Evolutionary conservation across 1,140 invertebrate genomes (phyloP).

Genomic region (Neodiprion virginianus): DNA sequence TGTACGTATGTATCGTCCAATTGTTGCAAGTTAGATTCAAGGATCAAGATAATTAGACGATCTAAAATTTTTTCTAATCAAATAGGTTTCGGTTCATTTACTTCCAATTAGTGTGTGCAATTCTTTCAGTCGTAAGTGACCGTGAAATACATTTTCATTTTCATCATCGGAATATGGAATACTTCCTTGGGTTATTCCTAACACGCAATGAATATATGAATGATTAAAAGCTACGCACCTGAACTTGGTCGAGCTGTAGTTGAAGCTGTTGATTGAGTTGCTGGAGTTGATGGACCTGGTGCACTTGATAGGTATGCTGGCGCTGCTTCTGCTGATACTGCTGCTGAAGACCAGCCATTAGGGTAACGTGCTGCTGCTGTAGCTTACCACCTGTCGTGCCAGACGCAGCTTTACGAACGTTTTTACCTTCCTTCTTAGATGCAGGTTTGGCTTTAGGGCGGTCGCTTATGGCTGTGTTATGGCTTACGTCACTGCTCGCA

Average conservation of each 20-base stretch:
- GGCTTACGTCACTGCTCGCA: constrained; percentile 57
- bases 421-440: constrained; percentile 78
- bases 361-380: constrained; percentile 45
- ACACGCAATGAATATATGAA: no score
- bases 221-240: constrained; percentile 44
- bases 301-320: constrained; percentile 58
- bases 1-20: no score
- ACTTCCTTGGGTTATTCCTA: no score
- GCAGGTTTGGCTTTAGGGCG: constrained; percentile 80
- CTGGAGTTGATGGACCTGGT: constrained; percentile 57
- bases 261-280: constrained; percentile 59
- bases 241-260: constrained; percentile 57
- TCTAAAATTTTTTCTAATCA: no score
- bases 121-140: no score
- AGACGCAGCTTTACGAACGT: constrained; percentile 56
- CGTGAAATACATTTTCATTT: no score
- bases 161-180: no score
- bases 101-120: no score
- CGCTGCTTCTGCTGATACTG: constrained; percentile 60
- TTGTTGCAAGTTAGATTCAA: no score
- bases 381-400: constrained; percentile 44
- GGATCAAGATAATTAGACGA: no score
- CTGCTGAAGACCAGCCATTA: constrained; percentile 53
- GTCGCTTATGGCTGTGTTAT: constrained; percentile 80
- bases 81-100: no score